Evolutionary conservation across 1,140 invertebrate species (phyloP).

Genomic region (Stegodyphus dumicola): DNA sequence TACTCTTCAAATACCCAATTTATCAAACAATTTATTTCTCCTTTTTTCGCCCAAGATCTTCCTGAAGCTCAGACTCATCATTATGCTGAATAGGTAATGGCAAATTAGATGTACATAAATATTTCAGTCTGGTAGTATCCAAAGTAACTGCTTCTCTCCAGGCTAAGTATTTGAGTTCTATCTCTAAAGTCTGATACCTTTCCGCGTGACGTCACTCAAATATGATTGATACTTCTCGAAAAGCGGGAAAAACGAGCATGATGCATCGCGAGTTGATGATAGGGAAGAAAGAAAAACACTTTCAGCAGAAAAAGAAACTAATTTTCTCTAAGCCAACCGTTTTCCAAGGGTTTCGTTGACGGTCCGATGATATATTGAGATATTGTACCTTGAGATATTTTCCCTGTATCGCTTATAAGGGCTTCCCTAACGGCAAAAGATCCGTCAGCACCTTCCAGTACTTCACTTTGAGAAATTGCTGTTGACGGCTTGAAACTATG

Average conservation of each 20-base stretch:
- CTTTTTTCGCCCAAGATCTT: too few relatives aligned
- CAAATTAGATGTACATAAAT: not conserved
- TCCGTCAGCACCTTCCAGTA: not conserved
- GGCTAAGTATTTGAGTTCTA: too few relatives aligned
- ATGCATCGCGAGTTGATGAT: slow-evolving; percentile 55
- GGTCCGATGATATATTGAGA: slow-evolving; percentile 50
- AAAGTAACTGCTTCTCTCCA: too few relatives aligned
- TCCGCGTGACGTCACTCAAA: not conserved
- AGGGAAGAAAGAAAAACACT: slow-evolving; percentile 49
- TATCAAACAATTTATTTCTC: too few relatives aligned
- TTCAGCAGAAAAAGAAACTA: slow-evolving; percentile 49
- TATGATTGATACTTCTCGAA: slow-evolving; percentile 51
- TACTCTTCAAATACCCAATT: too few relatives aligned
- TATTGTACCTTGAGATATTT: slow-evolving; percentile 6
- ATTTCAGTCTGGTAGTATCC: not conserved
- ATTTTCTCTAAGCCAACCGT: slow-evolving; percentile 57
- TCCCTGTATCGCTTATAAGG: not conserved
- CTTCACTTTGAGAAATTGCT: too few relatives aligned
- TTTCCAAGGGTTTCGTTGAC: slow-evolving; percentile 35
- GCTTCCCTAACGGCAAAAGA: slow-evolving; percentile 23
- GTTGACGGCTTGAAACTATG: too few relatives aligned
- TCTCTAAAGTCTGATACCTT: not conserved
- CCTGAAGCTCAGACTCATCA: too few relatives aligned
- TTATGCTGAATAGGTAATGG: too few relatives aligned
- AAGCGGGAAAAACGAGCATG: slow-evolving; percentile 52